Conservation (phyloP, 2,888 invertebrate species). For the Drosophila subquinaria region DNA sequence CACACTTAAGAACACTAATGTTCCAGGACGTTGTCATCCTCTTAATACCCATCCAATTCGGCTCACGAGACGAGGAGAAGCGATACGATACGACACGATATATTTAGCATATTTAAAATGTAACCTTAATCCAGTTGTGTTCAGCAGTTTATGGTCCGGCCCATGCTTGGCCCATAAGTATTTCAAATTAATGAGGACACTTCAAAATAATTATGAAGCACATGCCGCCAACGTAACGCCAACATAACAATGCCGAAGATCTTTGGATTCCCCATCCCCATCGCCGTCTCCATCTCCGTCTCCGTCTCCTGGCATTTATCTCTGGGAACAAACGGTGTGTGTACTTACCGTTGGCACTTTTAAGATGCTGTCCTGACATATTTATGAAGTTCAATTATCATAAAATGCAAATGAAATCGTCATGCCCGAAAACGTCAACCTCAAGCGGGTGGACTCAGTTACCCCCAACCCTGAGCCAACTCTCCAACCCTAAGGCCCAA, state of each 20-base stretch:
- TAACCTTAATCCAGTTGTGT: constrained; percentile 71
- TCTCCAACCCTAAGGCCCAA: constrained; percentile 58
- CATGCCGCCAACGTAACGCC: constrained; percentile 58
- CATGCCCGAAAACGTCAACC: constrained; percentile 80
- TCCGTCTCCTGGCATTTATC: constrained; percentile 51
- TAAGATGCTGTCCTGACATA: constrained; percentile 80
- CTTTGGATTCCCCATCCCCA: background rate
- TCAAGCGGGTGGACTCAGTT: constrained; percentile 37
- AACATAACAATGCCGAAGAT: constrained; percentile 16
- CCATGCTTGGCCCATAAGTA: constrained; percentile 70
- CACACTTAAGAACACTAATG: constrained; percentile 9
- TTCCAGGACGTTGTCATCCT: constrained; percentile 6
- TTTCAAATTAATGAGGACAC: constrained; percentile 79
- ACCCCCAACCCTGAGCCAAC: background rate
- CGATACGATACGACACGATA: constrained; percentile 5
- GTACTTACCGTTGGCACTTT: constrained; percentile 79
- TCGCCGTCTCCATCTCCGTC: background rate
- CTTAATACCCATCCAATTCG: constrained; percentile 13
- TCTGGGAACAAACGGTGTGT: constrained; percentile 66
- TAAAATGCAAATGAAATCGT: constrained; percentile 83
- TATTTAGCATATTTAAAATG: constrained; percentile 77
- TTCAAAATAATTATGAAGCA: constrained; percentile 82
- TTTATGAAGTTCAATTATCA: constrained; percentile 83
- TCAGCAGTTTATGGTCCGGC: constrained; percentile 65
- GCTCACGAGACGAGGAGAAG: background rate